A percentile compares a stretch with the other conserved stretches of the same genome.
These are phyloP conservation scores for Pogonomyrmex barbatus DNA, from an alignment of 1,140 invertebrate species.

Conservation along the genomic window DNA sequence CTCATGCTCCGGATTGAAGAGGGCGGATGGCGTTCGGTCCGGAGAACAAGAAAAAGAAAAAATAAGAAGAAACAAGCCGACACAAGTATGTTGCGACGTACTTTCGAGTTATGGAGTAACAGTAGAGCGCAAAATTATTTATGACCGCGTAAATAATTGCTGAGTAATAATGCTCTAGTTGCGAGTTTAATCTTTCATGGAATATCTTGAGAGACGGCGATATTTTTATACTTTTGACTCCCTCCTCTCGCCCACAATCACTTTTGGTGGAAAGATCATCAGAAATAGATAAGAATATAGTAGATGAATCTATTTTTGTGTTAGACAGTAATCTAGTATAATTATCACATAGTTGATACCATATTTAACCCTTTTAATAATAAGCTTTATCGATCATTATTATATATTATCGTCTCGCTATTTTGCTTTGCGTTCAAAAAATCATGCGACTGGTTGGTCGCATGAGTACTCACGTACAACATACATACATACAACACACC, in stretches of 20 bases:
- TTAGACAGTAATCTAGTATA: neutral
- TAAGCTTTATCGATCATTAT: neutral
- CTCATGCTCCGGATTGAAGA: conserved; percentile 40
- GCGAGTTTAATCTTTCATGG: conserved; percentile 39
- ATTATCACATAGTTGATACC: neutral
- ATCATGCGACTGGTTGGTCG: neutral
- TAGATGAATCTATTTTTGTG: neutral
- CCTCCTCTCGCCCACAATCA: neutral
- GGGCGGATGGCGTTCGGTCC: neutral
- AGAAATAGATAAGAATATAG: neutral
- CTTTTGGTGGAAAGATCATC: neutral
- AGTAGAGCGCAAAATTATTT: conserved; percentile 53
- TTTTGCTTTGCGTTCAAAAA: neutral
- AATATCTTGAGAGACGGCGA: conserved; percentile 5
- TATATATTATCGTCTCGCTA: neutral
- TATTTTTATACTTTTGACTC: conserved; percentile 15
- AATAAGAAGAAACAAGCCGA: neutral
- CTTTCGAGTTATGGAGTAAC: neutral
- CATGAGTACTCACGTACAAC: neutral
- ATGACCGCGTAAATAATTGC: conserved; percentile 56
- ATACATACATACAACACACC: neutral
- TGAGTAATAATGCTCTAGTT: conserved; percentile 53
- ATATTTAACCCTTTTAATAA: neutral
- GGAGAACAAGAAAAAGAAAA: neutral
- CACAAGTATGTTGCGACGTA: conserved; percentile 26